Evolutionary conservation across 1,140 invertebrate species (phyloP).

Genomic region (Dinoponera quadriceps): DNA sequence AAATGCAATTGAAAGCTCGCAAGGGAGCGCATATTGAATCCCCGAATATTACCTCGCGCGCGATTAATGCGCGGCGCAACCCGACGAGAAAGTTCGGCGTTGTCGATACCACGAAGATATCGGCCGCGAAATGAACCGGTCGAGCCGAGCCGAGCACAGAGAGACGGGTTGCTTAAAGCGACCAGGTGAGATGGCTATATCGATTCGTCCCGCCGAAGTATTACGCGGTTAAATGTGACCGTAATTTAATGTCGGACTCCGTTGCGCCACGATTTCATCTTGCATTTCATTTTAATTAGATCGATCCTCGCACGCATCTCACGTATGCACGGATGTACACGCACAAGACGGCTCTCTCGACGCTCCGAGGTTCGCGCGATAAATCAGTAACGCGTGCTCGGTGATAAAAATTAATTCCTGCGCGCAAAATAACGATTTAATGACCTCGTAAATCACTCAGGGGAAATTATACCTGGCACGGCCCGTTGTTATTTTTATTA

Average conservation of each 20-base stretch:
- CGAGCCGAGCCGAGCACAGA: slow-evolving; percentile 46
- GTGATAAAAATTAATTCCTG: slow-evolving; percentile 26
- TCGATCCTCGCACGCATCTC: slow-evolving; percentile 37
- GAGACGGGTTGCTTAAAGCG: slow-evolving; percentile 65
- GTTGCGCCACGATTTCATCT: slow-evolving; percentile 34
- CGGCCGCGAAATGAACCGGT: slow-evolving; percentile 66
- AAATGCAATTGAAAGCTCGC: slow-evolving; percentile 3
- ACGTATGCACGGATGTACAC: background rate
- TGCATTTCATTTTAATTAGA: slow-evolving; percentile 36
- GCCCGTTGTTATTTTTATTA: too few species aligned
- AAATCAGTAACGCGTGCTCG: slow-evolving; percentile 23
- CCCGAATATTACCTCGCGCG: background rate
- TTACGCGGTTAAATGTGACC: slow-evolving; percentile 45
- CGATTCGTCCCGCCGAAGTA: slow-evolving; percentile 49
- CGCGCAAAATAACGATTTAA: background rate
- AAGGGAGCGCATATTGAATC: background rate
- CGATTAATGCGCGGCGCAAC: slow-evolving; percentile 54
- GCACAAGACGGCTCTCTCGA: too few species aligned
- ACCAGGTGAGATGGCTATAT: slow-evolving; percentile 52
- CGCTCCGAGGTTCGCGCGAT: background rate
- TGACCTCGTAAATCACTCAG: background rate
- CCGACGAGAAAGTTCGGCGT: slow-evolving; percentile 64
- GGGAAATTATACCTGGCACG: too few species aligned
- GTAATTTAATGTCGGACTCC: slow-evolving; percentile 38
- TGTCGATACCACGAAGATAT: slow-evolving; percentile 55